Evolutionary conservation across 2,888 invertebrate species (phyloP).

Genomic region (Chelonus formosanus): DNA sequence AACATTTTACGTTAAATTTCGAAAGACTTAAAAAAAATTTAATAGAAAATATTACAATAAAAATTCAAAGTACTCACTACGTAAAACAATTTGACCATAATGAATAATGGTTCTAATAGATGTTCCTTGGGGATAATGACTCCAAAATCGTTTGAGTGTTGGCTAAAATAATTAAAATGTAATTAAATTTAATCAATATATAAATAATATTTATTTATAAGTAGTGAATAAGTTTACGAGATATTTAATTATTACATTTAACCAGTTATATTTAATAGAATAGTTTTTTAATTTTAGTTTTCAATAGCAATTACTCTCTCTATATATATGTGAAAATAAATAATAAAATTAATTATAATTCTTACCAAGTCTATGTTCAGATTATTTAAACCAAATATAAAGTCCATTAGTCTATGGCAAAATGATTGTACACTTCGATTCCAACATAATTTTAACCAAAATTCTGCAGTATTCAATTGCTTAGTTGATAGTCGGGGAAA

Average conservation of each 20-base stretch:
- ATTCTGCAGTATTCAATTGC: not conserved
- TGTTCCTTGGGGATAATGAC: slow-evolving; percentile 55
- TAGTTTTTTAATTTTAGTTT: no score
- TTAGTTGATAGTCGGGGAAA: slow-evolving; percentile 46
- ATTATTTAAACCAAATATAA: slow-evolving; percentile 48
- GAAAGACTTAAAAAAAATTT: no score
- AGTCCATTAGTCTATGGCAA: slow-evolving; percentile 46
- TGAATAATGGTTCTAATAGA: slow-evolving; percentile 52
- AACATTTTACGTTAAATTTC: not conserved
- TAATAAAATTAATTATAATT: slow-evolving; percentile 30
- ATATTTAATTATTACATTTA: no score
- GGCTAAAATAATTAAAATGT: slow-evolving; percentile 37
- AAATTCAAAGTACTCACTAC: slow-evolving; percentile 43
- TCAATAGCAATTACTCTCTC: no score
- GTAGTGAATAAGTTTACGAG: no score
- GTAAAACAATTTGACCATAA: slow-evolving; percentile 53
- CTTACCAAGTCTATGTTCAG: slow-evolving; percentile 50
- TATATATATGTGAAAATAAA: no score
- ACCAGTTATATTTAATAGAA: no score
- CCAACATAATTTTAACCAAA: slow-evolving; percentile 41
- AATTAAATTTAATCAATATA: slow-evolving; percentile 27
- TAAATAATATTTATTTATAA: not conserved
- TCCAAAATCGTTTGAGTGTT: slow-evolving; percentile 46
- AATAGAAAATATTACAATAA: not conserved
- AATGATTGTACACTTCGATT: slow-evolving; percentile 43